Base-by-base conservation (phyloP, 2,888 invertebrate species). In the Luperina testacea region DNA sequence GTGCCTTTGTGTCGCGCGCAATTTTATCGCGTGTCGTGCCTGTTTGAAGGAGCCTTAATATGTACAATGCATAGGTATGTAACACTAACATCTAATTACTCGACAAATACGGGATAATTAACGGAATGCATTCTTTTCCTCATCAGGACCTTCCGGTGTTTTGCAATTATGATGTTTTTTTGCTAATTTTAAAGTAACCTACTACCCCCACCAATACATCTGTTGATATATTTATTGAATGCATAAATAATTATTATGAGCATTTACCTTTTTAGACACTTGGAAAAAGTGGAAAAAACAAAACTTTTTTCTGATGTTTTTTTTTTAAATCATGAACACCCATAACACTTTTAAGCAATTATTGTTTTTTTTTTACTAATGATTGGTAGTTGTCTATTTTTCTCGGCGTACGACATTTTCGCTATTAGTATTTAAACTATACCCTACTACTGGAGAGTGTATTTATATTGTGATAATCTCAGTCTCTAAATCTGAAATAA, bases 51-150 rank as follows among this genome's bases (percentile, higher is more conserved):
- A 32, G 32, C 32, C 32, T 32, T 32, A 38, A 38, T 38, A 45
- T 45, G 45, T 11, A 59, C 77, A 77, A 45, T 61, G 67, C 59
- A 72, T 75, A 45, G 45, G 9, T 45, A 38, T 24, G 48, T 75
- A 70, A 82, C 57, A 32, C 32, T 32, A 32, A 32, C 0, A 67
- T 24, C 27, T 86, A 67, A 86, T 78, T 71, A 48, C 63, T 72
- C 32, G 9, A 65, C 73, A 13, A 61, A 68, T 72, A 86, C 51
- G 76, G 76, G 45, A 69, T 83, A 79, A 86, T 83, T 72, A 79
- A 72, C 79, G 27, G 71, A 72, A 63, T 69, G 65, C 38, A 76
- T 73, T 71, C 5, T 64, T 83, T 69, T 70, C 72, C 78, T 82
- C 59, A 73, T 64, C 24, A 38, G 72, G 20, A 42, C 15, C 48